Base-by-base conservation (phyloP, 1,140 invertebrate species). In the Diuraphis noxia region DNA sequence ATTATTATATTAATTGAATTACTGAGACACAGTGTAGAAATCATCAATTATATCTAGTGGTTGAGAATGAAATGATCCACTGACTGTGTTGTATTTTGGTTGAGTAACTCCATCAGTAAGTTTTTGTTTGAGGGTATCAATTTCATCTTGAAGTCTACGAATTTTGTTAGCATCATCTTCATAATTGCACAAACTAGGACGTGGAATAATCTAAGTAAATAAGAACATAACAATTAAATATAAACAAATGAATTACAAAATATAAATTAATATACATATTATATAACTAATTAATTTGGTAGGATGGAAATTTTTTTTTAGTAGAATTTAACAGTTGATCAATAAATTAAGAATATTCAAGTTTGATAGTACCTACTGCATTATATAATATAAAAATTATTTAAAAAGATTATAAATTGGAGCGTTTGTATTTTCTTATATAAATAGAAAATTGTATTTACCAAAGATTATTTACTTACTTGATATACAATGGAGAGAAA, bases 401-500 rank as follows among this genome's bases (percentile, higher is more conserved):
- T 63, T 17, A n/a, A n/a, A 56, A 63, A 49, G 4, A 30, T 63
- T 63, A 63, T n/a, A 23, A 5, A 63, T 63, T n/a, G 3, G 30
- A 63, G 56, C 30, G 1, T n/a, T n/a, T 13, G 30, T n/a, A 23
- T 63, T 63, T 63, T 2, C 13, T 63, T 63, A 63, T 3, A 63
- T 63, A 63, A 63, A 63, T n/a, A 63, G 30, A n/a, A n/a, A 0
- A 10, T n/a, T 63, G 30, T n/a, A n/a, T 17, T 3, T 10, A 9
- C 25, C 8, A 23, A 79, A 81, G 8, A 40, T 17, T 46, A 49
- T 81, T 40, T 79, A 93, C 92, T 92, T 94, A 96, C 95, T 94
- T 97, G 97, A 93, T 97, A 98, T 84, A 98, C 96, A 52, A 97
- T 97, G 40, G 98, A 96, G 63, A 99, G 94, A 93, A 99, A 98